Evolutionary conservation across 2,888 invertebrate species (phyloP).

Genomic region (Heliconius sara): DNA sequence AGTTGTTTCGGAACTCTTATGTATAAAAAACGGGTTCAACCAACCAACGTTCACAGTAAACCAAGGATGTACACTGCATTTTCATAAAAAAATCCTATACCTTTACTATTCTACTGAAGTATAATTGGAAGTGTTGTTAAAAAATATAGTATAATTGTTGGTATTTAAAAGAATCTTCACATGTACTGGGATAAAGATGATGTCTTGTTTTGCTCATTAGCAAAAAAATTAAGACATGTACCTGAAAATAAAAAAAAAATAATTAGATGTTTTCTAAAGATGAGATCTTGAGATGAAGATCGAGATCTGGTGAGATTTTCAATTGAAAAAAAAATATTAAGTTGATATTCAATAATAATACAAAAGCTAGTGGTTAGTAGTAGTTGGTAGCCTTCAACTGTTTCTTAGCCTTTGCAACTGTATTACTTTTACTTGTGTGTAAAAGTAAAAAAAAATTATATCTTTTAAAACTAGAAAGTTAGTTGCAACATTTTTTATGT

Average conservation of each 20-base stretch:
- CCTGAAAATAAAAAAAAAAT: constrained; percentile 31
- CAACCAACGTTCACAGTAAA: constrained; percentile 3
- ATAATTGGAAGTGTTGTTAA: background rate
- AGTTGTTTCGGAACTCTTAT: background rate
- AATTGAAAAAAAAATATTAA: background rate
- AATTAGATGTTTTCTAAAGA: constrained; percentile 12
- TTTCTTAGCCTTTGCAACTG: background rate
- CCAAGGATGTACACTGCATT: constrained; percentile 3
- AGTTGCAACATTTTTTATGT: background rate
- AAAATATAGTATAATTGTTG: background rate
- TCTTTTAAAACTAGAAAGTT: background rate
- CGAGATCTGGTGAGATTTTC: background rate
- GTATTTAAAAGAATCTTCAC: constrained; percentile 15
- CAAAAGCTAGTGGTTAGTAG: background rate
- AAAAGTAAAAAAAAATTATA: rapidly evolving
- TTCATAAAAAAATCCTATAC: background rate
- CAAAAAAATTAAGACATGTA: constrained; percentile 24
- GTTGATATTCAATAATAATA: background rate
- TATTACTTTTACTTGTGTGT: background rate
- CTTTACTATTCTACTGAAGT: background rate
- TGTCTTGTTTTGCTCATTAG: constrained; percentile 16
- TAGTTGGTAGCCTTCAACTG: background rate
- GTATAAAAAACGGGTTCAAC: background rate
- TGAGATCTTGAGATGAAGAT: too few species aligned
- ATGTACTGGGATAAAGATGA: constrained; percentile 3